Base-by-base conservation (phyloP, 1,140 invertebrate genomes). In the Lutraria rhynchaena region DNA sequence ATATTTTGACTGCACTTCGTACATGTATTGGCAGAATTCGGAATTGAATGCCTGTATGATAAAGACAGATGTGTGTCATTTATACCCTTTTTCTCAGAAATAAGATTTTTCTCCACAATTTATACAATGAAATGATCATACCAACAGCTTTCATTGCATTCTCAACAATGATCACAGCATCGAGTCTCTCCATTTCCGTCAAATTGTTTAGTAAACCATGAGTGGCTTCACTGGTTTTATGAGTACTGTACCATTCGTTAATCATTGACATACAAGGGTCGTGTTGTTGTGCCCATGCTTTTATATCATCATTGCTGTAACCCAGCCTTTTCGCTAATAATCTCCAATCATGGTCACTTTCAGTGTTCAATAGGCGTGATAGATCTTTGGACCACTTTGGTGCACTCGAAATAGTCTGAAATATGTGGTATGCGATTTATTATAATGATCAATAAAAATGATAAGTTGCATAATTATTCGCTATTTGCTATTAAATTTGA, bases 161-260 rank as follows among this genome's bases (percentile, higher is more conserved):
- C 51, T 89, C 89, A 17, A 90, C 88, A 70, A 91, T 87, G 57
- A 77, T 65, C 3, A 82, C 88, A n/a, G 84, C 87, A 82, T 91
- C 90, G 29, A 80, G 51, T 55, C 88, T 83, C 53, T 87, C 84
- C 84, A 91, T 89, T 63, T 91, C 89, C 53, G 87, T 85, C 11
- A 91, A 74, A 67, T 67, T 41, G 15, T 41, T 88, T 33, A 90
- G 57, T 29, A 91, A 75, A 17, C 82, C 89, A 74, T 77, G 71
- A 13, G 84, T 90, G 5, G 90, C 90, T 63, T 91, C 90, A 61
- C 83, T 84, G 33, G 87, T 90, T 76, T 88, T 91, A 71, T 90
- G 87, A n/a, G 88, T 91, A 33, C 89, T 84, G 65, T 89, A 91
- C 90, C 90, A 91, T 71, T 91, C 89, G 76, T 87, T 88, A 13